A percentile compares a stretch with the other conserved stretches of the same genome.
Evolutionary conservation across 2,113 vertebrate species (phyloP).

Genomic region (Hyaena hyaena): DNA sequence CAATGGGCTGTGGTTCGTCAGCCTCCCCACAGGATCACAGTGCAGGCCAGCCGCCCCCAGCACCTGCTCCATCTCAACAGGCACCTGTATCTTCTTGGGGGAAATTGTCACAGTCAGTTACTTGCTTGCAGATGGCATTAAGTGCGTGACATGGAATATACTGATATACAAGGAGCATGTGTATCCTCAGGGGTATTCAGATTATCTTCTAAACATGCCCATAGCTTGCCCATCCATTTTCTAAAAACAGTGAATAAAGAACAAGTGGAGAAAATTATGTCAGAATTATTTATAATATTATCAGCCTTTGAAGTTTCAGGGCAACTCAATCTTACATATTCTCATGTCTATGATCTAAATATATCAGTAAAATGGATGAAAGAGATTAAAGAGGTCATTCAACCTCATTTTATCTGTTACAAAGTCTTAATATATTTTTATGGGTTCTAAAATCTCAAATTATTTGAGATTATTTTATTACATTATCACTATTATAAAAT

Average conservation of each 20-base stretch:
- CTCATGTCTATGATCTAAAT: neutral
- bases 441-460: neutral
- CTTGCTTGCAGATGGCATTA: neutral
- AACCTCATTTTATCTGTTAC: neutral
- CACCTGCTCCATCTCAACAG: neutral
- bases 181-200: neutral
- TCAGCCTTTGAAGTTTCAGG: neutral
- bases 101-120: neutral
- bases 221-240: neutral
- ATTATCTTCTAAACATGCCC: neutral
- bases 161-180: neutral
- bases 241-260: neutral
- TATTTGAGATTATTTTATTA: neutral
- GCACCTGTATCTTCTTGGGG: neutral
- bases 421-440: neutral
- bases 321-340: neutral
- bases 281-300: neutral
- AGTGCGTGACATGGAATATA: neutral
- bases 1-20: neutral
- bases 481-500: neutral
- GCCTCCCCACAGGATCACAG: neutral
- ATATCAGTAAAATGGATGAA: neutral
- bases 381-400: neutral
- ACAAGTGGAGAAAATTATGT: neutral
- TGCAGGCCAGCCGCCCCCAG: neutral